Conservation (phyloP, 2,113 vertebrate genomes). For the Cygnus atratus region DNA sequence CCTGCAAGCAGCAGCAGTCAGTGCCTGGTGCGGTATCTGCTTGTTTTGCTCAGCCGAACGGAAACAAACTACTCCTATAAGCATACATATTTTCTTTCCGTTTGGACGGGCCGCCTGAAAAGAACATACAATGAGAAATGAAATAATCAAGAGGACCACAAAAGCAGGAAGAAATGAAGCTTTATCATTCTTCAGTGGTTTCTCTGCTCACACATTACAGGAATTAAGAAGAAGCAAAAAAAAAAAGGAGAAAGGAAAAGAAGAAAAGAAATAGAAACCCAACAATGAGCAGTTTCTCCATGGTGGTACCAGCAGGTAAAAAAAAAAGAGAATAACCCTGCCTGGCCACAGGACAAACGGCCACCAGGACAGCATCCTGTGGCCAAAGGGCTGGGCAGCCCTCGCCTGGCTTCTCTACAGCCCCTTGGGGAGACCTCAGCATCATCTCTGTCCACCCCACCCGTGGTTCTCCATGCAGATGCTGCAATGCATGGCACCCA, state of each 20-base stretch:
- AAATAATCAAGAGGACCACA: constrained; percentile 47
- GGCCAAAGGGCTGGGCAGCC: neutral
- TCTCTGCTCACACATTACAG: constrained; percentile 27
- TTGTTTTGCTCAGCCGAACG: neutral
- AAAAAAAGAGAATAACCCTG: neutral
- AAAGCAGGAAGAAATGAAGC: constrained; percentile 69
- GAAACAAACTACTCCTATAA: constrained; percentile 25
- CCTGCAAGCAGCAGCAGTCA: neutral
- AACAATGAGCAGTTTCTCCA: constrained; percentile 17
- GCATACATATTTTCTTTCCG: constrained; percentile 32
- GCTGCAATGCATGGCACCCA: no score
- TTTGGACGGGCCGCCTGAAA: neutral
- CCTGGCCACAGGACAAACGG: neutral
- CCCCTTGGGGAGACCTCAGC: neutral
- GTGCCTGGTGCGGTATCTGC: neutral
- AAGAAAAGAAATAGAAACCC: neutral
- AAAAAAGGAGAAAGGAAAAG: neutral
- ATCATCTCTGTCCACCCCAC: neutral
- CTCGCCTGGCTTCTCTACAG: no score
- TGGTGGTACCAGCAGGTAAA: neutral
- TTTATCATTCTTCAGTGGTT: constrained; percentile 59
- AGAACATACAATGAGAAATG: constrained; percentile 48
- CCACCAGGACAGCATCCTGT: fast-evolving
- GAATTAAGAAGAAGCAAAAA: neutral
- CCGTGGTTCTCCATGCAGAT: neutral